These are phyloP conservation scores for Nasua narica DNA, from an alignment of 2,797 vertebrate species.

Conservation along the genomic window DNA sequence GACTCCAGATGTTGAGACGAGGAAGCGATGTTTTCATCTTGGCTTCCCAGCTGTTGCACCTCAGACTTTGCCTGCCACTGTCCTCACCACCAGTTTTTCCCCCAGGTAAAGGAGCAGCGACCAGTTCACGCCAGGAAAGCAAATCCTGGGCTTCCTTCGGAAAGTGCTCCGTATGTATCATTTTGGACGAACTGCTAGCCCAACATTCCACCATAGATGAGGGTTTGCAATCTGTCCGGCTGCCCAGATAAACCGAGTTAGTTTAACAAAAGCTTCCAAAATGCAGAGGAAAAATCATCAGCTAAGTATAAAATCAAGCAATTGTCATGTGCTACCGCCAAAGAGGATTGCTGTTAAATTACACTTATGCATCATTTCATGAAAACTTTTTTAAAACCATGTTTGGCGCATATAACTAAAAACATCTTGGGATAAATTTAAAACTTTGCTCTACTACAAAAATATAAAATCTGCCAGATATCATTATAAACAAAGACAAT, in stretches of 20 bases:
- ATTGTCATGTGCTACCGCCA: slow-evolving; percentile 7
- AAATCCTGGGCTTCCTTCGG: slow-evolving; percentile 62
- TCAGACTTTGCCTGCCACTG: slow-evolving; percentile 55
- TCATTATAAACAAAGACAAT: slow-evolving; percentile 79
- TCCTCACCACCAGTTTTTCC: slow-evolving; percentile 73
- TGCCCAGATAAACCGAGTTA: slow-evolving; percentile 51
- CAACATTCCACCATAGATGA: slow-evolving; percentile 66
- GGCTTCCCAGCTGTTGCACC: slow-evolving; percentile 71
- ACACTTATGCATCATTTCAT: neutral
- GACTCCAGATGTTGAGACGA: slow-evolving; percentile 84
- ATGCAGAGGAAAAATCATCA: neutral
- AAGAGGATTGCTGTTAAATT: slow-evolving; percentile 52
- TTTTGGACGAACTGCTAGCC: slow-evolving; percentile 35
- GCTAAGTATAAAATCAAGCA: slow-evolving; percentile 57
- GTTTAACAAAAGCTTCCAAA: slow-evolving; percentile 53
- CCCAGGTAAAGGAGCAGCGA: slow-evolving; percentile 72
- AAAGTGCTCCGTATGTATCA: slow-evolving; percentile 45
- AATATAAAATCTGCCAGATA: slow-evolving; percentile 79
- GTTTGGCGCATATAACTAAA: slow-evolving; percentile 71
- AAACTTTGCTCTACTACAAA: slow-evolving; percentile 74
- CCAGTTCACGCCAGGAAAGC: slow-evolving; percentile 67
- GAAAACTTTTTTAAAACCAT: slow-evolving; percentile 64
- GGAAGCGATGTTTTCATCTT: slow-evolving; percentile 56
- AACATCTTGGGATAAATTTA: slow-evolving; percentile 79
- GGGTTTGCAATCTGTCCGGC: slow-evolving; percentile 55